Evolutionary conservation across 1,140 invertebrate genomes (phyloP).

Genomic region (Camponotus pennsylvanicus): DNA sequence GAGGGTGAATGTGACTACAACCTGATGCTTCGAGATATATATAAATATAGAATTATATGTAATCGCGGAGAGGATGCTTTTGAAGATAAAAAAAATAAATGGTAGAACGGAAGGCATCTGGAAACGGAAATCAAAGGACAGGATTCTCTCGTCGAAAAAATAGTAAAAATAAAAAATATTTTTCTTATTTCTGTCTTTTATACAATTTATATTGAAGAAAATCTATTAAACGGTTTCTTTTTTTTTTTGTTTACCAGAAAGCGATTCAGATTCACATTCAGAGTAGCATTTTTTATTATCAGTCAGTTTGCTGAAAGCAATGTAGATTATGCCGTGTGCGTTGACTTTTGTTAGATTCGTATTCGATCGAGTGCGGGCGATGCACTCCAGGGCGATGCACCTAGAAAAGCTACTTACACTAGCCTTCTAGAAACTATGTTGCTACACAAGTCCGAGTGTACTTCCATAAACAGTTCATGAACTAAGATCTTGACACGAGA

Average conservation of each 20-base stretch:
- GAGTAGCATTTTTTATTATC: neutral
- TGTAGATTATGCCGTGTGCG: neutral
- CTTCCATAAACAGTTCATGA: neutral
- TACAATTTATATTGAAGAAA: neutral
- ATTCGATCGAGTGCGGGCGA: conserved; percentile 13
- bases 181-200: neutral
- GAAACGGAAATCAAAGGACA: neutral
- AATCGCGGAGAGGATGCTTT: neutral
- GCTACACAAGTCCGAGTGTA: neutral
- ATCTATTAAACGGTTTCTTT: neutral
- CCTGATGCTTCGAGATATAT: conserved; percentile 61
- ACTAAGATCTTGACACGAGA: neutral
- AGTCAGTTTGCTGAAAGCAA: neutral
- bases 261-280: neutral
- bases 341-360: conserved; percentile 17
- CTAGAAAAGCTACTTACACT: conserved; percentile 18
- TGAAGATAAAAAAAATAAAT: neutral
- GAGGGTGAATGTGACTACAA: conserved; percentile 60
- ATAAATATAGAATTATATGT: neutral
- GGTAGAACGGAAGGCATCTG: neutral
- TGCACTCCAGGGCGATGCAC: conserved; percentile 46
- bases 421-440: conserved; percentile 31
- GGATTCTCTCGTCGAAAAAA: neutral
- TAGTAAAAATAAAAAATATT: too few species aligned
- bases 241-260: neutral